Base-by-base conservation (phyloP, 2,888 invertebrate species). In the Prosapia bicincta region DNA sequence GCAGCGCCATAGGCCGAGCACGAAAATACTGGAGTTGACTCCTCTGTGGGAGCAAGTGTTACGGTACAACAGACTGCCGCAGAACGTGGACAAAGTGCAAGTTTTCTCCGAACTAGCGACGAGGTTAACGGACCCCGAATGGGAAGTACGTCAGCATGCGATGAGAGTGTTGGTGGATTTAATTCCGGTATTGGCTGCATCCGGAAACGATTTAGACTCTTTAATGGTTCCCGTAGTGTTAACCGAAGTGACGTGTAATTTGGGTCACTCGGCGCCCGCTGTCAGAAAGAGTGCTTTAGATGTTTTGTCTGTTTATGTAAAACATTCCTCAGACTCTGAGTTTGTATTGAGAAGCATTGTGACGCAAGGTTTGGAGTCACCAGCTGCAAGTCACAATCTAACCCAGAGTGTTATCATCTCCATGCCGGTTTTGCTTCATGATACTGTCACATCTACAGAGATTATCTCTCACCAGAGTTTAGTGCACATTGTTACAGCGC, bases 61-160 rank as follows among this genome's bases (percentile, higher is more conserved):
- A 68, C 88, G 93, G 78, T 92, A 92, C 77, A 89, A 90, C 76
- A 88, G 91, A 73, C 87, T 94, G 74, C 94, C 94, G 65, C 89
- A 89, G 25, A 89, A 90, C 78, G 87, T 91, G 71, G 90, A 92
- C 82, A 89, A 90, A 1, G 86, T 87, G 77, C 87, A 89, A 74
- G 89, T 93, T 81, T 93, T 92, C 83, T 85, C 88, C 73, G 93
- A 93, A 81, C 90, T 94, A 82, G 87, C 90, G 67, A 91, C 92
- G 80, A 89, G 94, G 71, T 86, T 94, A 68, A 88, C 89, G 54
- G 93, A 93, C 83, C 92, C 93, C 0, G 94, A 95, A 84, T 92
- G 93, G 90, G 93, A 94, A 85, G 94, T 95, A 38, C 89, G 94
- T 10, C 91, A 94, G 79, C 93, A 95, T 84, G 94, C 94, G 26